Evolutionary conservation across 2,888 invertebrate species (phyloP), one percentile per base, ranked within the genome.

Genomic region (Holacanthella duospinosa): DNA sequence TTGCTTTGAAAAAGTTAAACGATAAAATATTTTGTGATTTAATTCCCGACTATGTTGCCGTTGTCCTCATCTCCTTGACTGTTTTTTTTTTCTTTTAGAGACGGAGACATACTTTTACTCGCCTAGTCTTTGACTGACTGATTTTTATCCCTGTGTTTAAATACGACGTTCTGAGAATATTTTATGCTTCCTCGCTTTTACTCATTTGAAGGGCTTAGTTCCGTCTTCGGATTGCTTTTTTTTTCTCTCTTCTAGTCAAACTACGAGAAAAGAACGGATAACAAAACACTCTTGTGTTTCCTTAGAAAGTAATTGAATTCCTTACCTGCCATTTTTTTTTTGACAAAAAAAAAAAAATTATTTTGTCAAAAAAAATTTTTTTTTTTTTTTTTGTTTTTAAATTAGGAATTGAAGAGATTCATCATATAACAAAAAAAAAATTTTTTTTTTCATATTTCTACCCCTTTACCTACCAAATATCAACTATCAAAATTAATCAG

Each of bases 121-220:
- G 6, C n/a, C 48, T 21, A 9, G 19, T 48, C 48, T 48, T 48
- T 48, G 48, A 48, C 48, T 48, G 48, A 48, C 48, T 48, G 48
- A 48, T 48, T 48, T 48, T 48, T 48, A 48, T 48, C 48, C 48
- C 9, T 36, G 48, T 21, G 48, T 48, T 48, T 48, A 48, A 48
- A 48, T 48, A 48, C 16, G 6, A 48, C 48, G 48, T 48, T 48
- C 21, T n/a, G 19, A 4, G 48, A 48, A 48, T 48, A 16, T 21
- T 48, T 48, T 48, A 48, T 48, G 48, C 48, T 21, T 48, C 48
- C 48, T 48, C 48, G 48, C 48, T 21, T 21, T 48, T 48, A 16
- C 21, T 21, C 48, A 9, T n/a, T 48, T 21, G 19, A n/a, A 9
- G n/a, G n/a, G 48, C 21, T 48, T 48, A 4, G 16, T 4, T 48